Evolutionary conservation across 2,888 invertebrate genomes (phyloP), one percentile per base, ranked within the genome.

Genomic region (Ypsolopha scabrella): DNA sequence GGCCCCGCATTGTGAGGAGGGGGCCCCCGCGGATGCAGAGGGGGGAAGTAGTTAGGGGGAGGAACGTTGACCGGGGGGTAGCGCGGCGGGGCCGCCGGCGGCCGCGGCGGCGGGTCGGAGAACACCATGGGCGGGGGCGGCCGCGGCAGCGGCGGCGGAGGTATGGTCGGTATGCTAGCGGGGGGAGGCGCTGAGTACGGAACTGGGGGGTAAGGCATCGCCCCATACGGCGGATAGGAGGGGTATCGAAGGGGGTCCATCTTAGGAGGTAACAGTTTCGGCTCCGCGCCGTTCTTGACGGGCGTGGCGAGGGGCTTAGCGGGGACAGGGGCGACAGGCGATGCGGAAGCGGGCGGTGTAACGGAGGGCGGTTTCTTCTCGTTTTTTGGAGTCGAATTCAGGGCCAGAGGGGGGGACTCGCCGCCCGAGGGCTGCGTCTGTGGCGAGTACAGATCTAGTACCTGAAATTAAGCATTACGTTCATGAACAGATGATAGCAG

Each of bases 381-480:
- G 68, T 88, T 89, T 80, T 89, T 89, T 70, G 87, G 75, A 57
- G 70, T 63, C 68, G 64, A 56, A 0, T 86, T 67, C 33, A 89
- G 80, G 41, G 86, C 72, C 37, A 89, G 75, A 1, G 92, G 93
- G 1, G 94, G 94, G 58, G 94, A 90, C 52, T 92, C 92, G 0
- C 89, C 88, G 10, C 90, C 89, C 8, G 88, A 79, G 0, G 83
- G 77, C 58, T 90, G 87, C 50, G 88, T 88, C 56, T 93, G 89
- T 61, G 93, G 91, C 0, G 95, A 94, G 79, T 98, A 98, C 54
- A 98, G 83, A 78, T 98, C 98, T 57, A 98, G 76, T 9, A 92
- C 91, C 85, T 92, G 67, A 0, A 65, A 68, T 50, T 6, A 51
- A 9, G 34, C 11, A 41, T 11, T 13, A 24, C 2, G 24, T 24